A percentile compares a stretch with the other conserved stretches of the same genome.
phyloP scores from a whole-genome alignment of 1,140 invertebrate genomes.

The Hyles vespertilio region DNA sequence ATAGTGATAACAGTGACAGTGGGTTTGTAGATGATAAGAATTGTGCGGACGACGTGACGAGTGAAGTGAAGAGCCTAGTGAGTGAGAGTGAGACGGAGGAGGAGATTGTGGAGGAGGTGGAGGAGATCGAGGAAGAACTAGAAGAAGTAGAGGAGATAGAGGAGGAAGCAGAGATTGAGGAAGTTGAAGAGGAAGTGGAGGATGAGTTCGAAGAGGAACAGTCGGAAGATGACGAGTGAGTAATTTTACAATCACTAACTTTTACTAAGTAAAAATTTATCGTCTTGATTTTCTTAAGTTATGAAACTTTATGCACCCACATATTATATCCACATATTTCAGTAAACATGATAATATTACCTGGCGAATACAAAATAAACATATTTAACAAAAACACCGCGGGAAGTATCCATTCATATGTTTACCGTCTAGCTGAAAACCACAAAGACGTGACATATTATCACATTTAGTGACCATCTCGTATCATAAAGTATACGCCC shows the following conservation, averaged over 20 bases:
- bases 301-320: no score
- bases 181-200: slow-evolving; percentile 19
- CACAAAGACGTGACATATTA: no score
- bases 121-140: slow-evolving; percentile 24
- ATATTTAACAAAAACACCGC: no score
- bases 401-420: no score
- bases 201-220: neutral
- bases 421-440: no score
- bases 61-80: slow-evolving; percentile 45
- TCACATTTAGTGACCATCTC: no score
- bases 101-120: slow-evolving; percentile 36
- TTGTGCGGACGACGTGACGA: slow-evolving; percentile 44
- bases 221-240: slow-evolving; percentile 21
- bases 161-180: slow-evolving; percentile 14
- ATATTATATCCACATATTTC: no score
- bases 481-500: no score
- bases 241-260: slow-evolving; percentile 2
- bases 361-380: no score
- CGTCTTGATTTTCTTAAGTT: no score
- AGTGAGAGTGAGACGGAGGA: slow-evolving; percentile 40
- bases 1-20: slow-evolving; percentile 70
- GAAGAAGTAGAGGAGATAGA: slow-evolving; percentile 17
- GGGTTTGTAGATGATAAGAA: slow-evolving; percentile 63
- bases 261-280: no score
- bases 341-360: no score